Conservation (phyloP, 2,888 invertebrate species). For the Lasioglossum oenotherae region DNA sequence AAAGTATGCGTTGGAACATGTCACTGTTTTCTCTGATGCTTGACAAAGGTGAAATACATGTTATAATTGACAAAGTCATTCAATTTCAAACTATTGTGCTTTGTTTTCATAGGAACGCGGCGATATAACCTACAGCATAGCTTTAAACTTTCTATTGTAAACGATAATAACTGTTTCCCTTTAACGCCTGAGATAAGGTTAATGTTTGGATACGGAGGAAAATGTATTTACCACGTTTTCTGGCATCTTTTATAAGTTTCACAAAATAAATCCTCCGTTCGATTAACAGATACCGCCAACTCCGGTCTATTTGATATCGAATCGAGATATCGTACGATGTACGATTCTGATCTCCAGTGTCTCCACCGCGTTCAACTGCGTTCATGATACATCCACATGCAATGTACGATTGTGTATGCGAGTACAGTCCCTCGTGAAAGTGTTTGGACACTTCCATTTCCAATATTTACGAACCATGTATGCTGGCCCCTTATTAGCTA, state of each 20-base stretch:
- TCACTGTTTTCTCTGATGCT: not conserved
- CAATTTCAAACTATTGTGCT: constrained; percentile 19
- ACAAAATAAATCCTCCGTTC: constrained; percentile 48
- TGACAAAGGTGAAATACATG: not conserved
- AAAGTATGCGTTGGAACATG: not conserved
- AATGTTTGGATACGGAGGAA: not conserved
- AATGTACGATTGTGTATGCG: not conserved
- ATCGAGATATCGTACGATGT: constrained; percentile 35
- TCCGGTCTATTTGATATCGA: constrained; percentile 55
- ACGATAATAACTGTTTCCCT: not conserved
- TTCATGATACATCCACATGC: constrained; percentile 3
- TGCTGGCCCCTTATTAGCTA: not conserved
- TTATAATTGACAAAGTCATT: constrained; percentile 14
- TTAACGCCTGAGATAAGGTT: not conserved
- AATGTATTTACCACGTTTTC: constrained; percentile 76
- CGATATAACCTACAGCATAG: constrained; percentile 59
- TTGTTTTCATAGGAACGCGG: constrained; percentile 46
- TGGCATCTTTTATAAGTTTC: constrained; percentile 71
- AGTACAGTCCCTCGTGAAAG: not conserved
- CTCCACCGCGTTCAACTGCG: constrained; percentile 27
- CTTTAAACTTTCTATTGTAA: not conserved
- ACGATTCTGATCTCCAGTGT: not conserved
- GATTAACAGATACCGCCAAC: constrained; percentile 66
- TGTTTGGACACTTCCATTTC: not conserved
- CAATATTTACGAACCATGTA: not conserved